Conservation (phyloP, 2,113 vertebrate genomes). For the Notothenia coriiceps region DNA sequence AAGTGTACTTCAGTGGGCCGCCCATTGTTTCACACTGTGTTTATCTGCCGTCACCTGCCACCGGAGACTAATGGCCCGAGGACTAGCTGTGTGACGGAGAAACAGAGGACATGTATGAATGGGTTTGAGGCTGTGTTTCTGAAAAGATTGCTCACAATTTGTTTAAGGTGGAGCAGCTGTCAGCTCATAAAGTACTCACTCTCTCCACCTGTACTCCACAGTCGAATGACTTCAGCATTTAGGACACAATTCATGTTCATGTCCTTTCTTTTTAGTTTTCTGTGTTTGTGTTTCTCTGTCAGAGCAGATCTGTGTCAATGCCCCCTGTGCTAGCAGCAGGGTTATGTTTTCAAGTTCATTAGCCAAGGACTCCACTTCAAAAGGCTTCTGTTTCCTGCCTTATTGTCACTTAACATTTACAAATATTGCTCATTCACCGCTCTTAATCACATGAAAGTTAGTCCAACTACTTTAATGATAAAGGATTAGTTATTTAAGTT, state of each 20-base stretch:
- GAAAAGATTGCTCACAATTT: slow-evolving; percentile 60
- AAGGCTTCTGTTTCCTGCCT: background rate
- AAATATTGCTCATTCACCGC: background rate
- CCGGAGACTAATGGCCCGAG: background rate
- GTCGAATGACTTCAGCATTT: background rate
- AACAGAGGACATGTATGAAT: background rate
- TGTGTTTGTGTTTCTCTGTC: slow-evolving; percentile 11
- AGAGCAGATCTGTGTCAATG: slow-evolving; percentile 39
- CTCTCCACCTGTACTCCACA: slow-evolving; percentile 13
- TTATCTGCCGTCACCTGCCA: slow-evolving; percentile 33
- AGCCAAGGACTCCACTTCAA: background rate
- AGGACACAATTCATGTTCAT: background rate
- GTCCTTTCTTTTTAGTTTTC: background rate
- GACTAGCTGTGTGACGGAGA: slow-evolving; percentile 1
- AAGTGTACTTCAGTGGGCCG: background rate
- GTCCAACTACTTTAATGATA: background rate
- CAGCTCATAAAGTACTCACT: background rate
- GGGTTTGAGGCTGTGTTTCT: background rate
- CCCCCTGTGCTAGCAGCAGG: background rate
- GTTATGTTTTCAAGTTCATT: slow-evolving; percentile 25
- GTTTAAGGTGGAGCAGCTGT: slow-evolving; percentile 66
- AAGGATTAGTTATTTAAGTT: background rate
- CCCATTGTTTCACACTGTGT: background rate
- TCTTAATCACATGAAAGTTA: background rate
- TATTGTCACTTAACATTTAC: background rate